Conservation (phyloP, 2,888 invertebrate species). For the Ormyrus nitidulus region DNA sequence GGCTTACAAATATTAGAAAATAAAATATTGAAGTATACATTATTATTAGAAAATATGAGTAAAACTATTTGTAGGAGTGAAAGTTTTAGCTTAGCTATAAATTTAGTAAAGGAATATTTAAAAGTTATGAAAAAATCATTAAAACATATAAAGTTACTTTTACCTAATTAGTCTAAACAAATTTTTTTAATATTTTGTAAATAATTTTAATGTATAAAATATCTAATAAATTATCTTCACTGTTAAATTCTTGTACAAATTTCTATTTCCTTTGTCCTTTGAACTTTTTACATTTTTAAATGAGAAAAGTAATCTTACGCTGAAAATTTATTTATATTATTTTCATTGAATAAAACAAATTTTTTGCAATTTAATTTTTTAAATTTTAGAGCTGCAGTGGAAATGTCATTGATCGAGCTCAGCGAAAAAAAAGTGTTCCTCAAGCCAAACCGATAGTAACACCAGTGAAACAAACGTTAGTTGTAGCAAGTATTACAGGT, state of each 20-base stretch:
- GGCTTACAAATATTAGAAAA: constrained; percentile 61
- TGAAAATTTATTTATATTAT: too few species aligned
- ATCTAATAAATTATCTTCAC: too few species aligned
- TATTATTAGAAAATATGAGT: constrained; percentile 61
- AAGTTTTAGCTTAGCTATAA: constrained; percentile 65
- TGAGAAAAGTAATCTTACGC: neutral
- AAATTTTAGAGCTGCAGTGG: constrained; percentile 70
- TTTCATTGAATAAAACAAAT: too few species aligned
- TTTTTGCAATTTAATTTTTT: neutral
- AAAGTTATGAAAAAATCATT: constrained; percentile 58
- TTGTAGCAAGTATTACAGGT: constrained; percentile 69
- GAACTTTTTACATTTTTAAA: neutral
- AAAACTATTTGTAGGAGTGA: constrained; percentile 56
- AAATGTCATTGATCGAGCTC: constrained; percentile 71
- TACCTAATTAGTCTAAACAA: constrained; percentile 34
- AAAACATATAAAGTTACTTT: constrained; percentile 31
- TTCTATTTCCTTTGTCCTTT: too few species aligned
- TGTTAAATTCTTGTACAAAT: too few species aligned
- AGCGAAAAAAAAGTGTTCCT: constrained; percentile 70
- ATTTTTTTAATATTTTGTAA: neutral
- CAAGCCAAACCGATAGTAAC: constrained; percentile 70
- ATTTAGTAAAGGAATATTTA: constrained; percentile 65
- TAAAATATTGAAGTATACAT: constrained; percentile 60
- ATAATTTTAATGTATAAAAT: constrained; percentile 16
- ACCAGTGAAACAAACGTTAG: constrained; percentile 65